Evolutionary conservation across 2,113 vertebrate species (phyloP), one percentile per base, ranked within the genome.

Genomic region (Atrichornis clamosus): DNA sequence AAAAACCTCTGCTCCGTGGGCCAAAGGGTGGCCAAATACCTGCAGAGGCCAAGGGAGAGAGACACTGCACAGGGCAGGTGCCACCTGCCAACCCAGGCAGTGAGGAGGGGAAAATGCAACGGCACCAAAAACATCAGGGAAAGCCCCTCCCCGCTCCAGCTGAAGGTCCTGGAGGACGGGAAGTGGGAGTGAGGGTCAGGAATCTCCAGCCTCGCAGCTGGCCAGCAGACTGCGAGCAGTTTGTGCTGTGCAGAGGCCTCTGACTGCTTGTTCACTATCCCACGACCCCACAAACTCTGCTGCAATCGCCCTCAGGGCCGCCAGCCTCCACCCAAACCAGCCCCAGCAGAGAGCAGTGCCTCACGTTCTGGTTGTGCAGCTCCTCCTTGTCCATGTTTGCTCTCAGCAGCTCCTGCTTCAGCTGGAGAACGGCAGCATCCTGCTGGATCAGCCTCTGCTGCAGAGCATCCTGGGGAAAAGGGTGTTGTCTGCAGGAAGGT

Each of bases 381-480:
- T 99, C 99, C 68, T 99, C 99, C 92, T 98, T 98, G 86, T 98
- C 98, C 98, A 99, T 99, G 95, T 97, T 98, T 74, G 98, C 98
- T 93, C 99, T 97, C 84, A 99, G 97, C 62, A 99, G 98, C 68
- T 99, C 99, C 93, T 99, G 99, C 97, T 99, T 99, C 74, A 99
- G 98, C 97, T 99, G 99, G 84, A 99, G 98, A 30, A 99, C 98
- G 1, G 98, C 96, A 3, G 98, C 93, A 24, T 99, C 99, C 97
- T 99, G 99, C 82, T 98, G 97, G 64, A 98, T 93, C 95, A 99
- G 95, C 78, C 99, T 98, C 95, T 99, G 99, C 97, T 99, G 99
- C 94, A 99, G 97, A 41, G 99, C 99, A 46, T 99, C 99, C 99
- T 99, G 91, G 56, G 84, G 60, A 97, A 94, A 96, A n/a, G n/a